A percentile compares a stretch with the other conserved stretches of the same genome.
Evolutionary conservation across 2,113 vertebrate species (phyloP).

Genomic region (Psammodynastes pulverulentus): DNA sequence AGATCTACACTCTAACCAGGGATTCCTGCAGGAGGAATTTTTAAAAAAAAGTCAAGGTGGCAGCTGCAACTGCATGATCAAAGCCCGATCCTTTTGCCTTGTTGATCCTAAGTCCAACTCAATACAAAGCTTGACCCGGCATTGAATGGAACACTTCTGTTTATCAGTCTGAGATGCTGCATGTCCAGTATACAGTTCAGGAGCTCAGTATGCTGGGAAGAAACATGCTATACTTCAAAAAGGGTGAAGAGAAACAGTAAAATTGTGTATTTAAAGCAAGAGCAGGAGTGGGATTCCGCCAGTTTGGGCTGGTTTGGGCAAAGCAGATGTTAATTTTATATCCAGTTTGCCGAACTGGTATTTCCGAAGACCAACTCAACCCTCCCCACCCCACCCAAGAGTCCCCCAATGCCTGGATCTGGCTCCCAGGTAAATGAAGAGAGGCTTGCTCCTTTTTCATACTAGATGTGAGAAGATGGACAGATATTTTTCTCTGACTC

Average conservation of each 20-base stretch:
- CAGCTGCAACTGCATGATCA: not conserved
- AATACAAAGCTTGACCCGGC: not conserved
- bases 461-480: not conserved
- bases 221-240: not conserved
- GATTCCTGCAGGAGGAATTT: not conserved
- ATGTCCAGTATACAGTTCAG: not conserved
- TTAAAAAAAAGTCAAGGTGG: not conserved
- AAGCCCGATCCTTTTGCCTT: not conserved
- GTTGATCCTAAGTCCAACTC: not conserved
- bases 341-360: too few species aligned
- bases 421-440: too few species aligned
- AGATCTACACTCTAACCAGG: not conserved
- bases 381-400: too few species aligned
- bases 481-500: not conserved
- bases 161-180: not conserved
- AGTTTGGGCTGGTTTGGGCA: too few species aligned
- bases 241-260: not conserved
- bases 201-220: not conserved
- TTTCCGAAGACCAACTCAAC: too few species aligned
- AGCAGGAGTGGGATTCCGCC: too few species aligned
- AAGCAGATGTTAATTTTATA: too few species aligned
- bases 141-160: not conserved
- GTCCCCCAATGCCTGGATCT: too few species aligned
- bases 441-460: too few species aligned
- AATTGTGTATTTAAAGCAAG: not conserved